Percentiles rank a stretch among this genome's conserved stretches.
Conservation (phyloP, 2,113 vertebrate genomes). For the Cottus gobio region DNA sequence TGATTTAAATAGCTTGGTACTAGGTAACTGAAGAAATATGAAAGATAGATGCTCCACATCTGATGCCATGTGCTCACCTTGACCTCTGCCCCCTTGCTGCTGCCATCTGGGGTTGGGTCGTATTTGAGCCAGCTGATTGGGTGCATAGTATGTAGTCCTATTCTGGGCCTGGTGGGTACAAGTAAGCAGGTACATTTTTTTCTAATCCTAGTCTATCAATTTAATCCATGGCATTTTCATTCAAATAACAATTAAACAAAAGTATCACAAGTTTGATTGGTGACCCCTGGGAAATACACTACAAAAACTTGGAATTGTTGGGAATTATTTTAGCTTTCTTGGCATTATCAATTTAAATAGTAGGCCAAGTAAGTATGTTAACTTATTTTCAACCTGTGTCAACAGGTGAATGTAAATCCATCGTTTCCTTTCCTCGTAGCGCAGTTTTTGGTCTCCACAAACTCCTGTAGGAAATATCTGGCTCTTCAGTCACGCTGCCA, state of each 20-base stretch:
- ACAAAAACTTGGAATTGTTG: background rate
- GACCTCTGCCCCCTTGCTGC: conserved; percentile 94
- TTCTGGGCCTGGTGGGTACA: conserved; percentile 89
- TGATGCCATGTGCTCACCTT: conserved; percentile 83
- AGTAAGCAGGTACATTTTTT: no score
- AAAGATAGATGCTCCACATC: rapidly evolving
- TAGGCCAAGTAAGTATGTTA: background rate
- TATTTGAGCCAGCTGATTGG: conserved; percentile 96
- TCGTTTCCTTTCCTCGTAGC: background rate
- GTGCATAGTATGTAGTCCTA: conserved; percentile 96
- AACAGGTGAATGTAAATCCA: background rate
- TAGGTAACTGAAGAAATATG: background rate
- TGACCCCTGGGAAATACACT: background rate
- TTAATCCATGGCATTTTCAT: background rate
- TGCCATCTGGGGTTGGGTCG: conserved; percentile 97
- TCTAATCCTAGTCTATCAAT: no score
- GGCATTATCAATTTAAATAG: background rate
- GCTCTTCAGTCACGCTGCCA: no score
- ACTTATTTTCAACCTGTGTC: background rate
- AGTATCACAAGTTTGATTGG: background rate
- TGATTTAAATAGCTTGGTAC: background rate
- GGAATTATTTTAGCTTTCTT: background rate
- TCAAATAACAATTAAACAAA: background rate
- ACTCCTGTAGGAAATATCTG: no score
- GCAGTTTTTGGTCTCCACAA: background rate